Evolutionary conservation across 2,113 vertebrate genomes (phyloP).

Genomic region (Atrichornis clamosus): DNA sequence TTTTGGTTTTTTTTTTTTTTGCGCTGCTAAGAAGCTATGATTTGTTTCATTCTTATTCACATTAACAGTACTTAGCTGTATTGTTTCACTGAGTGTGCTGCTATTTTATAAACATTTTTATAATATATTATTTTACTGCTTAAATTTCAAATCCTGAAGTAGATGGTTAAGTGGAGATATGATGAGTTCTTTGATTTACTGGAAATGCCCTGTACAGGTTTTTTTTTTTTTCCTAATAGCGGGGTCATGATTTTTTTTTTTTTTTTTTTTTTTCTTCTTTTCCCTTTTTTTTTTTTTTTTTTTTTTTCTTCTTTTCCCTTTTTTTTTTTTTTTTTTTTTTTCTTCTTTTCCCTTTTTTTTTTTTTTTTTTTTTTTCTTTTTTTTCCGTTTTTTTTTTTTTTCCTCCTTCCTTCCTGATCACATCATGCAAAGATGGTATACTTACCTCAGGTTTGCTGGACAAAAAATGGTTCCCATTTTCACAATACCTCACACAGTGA

Average conservation of each 20-base stretch:
- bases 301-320: slow-evolving; percentile 51
- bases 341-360: slow-evolving; percentile 58
- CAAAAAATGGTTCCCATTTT: slow-evolving; percentile 78
- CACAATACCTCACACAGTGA: slow-evolving; percentile 84
- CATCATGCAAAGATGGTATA: slow-evolving; percentile 86
- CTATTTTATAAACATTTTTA: slow-evolving; percentile 99
- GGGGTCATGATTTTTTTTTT: slow-evolving; percentile 70
- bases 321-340: slow-evolving; percentile 8
- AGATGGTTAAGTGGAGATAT: slow-evolving; percentile 90
- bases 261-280: no score
- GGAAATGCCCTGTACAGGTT: slow-evolving; percentile 92
- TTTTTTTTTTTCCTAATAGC: slow-evolving; percentile 76
- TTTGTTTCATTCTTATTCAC: slow-evolving; percentile 96
- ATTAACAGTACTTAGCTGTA: slow-evolving; percentile 99
- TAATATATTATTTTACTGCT: slow-evolving; percentile 99
- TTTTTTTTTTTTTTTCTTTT: slow-evolving; percentile 65
- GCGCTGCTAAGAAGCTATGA: slow-evolving; percentile 99
- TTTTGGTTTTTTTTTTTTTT: slow-evolving; percentile 80
- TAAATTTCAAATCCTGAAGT: slow-evolving; percentile 94
- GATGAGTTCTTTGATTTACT: slow-evolving; percentile 88
- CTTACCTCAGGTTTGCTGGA: slow-evolving; percentile 99
- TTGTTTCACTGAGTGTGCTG: slow-evolving; percentile 99
- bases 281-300: no score
- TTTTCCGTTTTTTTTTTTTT: neutral
- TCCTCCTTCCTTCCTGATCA: slow-evolving; percentile 73